A percentile compares a stretch with the other conserved stretches of the same genome.
Conservation (phyloP, 2,113 vertebrate species). For the Lepus americanus region DNA sequence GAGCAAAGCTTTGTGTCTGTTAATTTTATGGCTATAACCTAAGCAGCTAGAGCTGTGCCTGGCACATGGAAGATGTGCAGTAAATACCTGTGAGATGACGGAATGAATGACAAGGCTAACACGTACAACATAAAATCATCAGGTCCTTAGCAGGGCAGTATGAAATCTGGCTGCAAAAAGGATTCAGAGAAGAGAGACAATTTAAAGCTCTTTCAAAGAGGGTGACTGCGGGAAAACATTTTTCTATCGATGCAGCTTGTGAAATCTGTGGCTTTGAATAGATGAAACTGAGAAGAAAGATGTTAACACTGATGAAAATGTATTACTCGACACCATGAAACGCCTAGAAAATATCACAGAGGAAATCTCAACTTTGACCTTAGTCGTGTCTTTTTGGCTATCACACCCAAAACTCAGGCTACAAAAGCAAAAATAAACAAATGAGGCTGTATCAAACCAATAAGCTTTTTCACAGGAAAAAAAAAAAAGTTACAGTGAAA, state of each 20-base stretch:
- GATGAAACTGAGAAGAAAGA: neutral
- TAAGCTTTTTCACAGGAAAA: no score
- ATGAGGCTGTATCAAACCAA: no score
- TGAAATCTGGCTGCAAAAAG: neutral
- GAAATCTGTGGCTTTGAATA: neutral
- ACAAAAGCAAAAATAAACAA: no score
- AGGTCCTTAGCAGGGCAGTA: neutral
- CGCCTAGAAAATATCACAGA: no score
- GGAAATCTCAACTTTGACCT: no score
- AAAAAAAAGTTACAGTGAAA: no score
- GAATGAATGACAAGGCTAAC: neutral
- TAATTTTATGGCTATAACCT: neutral
- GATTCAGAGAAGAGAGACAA: neutral
- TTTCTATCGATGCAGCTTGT: neutral
- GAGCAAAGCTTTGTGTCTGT: neutral
- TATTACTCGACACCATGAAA: no score
- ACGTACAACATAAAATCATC: neutral
- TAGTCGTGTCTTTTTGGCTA: no score
- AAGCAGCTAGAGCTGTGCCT: neutral
- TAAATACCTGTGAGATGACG: neutral
- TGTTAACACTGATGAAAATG: no score
- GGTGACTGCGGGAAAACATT: neutral
- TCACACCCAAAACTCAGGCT: no score
- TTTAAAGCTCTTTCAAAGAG: slow-evolving; percentile 9
- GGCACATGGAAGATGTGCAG: neutral